Conservation (phyloP, 2,888 invertebrate species). For the Endotricha flammealis region DNA sequence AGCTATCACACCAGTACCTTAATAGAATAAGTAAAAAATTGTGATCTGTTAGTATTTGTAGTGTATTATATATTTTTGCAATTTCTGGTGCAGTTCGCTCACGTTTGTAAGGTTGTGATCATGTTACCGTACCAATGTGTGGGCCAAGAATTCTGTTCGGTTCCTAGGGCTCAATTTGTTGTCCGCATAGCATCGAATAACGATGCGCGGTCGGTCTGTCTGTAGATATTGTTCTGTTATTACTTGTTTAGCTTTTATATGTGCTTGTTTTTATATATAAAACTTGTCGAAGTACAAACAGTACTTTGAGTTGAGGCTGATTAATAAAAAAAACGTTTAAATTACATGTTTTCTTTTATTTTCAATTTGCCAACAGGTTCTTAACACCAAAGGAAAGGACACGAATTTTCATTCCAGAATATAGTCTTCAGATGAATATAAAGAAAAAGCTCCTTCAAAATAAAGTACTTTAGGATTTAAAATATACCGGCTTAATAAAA, state of each 20-base stretch:
- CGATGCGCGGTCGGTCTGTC: constrained; percentile 41
- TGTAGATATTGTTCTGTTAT: constrained; percentile 58
- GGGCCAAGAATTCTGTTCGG: constrained; percentile 8
- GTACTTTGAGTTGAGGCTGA: constrained; percentile 68
- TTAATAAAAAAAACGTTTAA: constrained; percentile 61
- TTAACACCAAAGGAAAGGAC: too few relatives aligned
- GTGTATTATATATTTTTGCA: constrained; percentile 48
- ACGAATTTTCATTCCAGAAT: background rate
- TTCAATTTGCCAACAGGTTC: too few relatives aligned
- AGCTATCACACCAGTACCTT: constrained; percentile 69
- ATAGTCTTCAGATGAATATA: background rate
- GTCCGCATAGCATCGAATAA: constrained; percentile 36
- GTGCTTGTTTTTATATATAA: constrained; percentile 62
- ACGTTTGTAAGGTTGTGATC: constrained; percentile 47
- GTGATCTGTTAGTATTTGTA: constrained; percentile 75
- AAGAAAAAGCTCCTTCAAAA: too few relatives aligned
- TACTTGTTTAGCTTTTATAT: constrained; percentile 61
- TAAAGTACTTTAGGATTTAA: too few relatives aligned
- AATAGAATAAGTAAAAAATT: constrained; percentile 71
- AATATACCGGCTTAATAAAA: too few relatives aligned
- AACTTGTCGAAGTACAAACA: constrained; percentile 38
- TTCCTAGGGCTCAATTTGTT: constrained; percentile 17
- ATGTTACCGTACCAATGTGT: constrained; percentile 2
- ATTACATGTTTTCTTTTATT: constrained; percentile 27
- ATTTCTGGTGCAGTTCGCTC: constrained; percentile 43